Evolutionary conservation across 2,113 vertebrate species (phyloP).

Genomic region (Burhinus oedicnemus): DNA sequence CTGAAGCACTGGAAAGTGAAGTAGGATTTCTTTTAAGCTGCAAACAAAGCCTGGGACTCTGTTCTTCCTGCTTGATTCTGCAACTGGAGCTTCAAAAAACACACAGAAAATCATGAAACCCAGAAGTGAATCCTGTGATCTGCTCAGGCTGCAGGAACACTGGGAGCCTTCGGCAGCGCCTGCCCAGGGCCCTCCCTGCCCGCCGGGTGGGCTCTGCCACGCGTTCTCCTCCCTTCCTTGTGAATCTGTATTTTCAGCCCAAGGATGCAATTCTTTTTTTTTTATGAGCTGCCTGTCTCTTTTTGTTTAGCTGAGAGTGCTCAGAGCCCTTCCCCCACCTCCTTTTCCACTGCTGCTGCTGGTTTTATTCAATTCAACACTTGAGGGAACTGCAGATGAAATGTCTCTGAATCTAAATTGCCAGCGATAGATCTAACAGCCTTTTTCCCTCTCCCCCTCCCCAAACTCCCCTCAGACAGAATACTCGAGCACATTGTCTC

Average conservation of each 20-base stretch:
- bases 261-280: constrained; percentile 54
- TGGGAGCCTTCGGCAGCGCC: neutral
- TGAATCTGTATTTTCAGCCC: constrained; percentile 50
- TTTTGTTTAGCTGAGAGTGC: constrained; percentile 64
- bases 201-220: neutral
- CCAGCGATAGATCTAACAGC: constrained; percentile 74
- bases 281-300: constrained; percentile 72
- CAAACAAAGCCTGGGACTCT: neutral
- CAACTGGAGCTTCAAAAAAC: neutral
- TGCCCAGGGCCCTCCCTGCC: neutral
- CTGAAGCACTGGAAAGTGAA: neutral
- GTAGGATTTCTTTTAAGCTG: neutral
- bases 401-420: constrained; percentile 81
- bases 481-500: constrained; percentile 72
- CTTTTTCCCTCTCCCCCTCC: constrained; percentile 64
- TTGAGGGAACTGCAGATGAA: constrained; percentile 81
- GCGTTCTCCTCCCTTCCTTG: neutral
- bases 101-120: neutral
- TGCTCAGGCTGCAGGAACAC: neutral
- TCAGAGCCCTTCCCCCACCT: constrained; percentile 71
- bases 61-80: neutral
- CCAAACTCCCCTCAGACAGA: constrained; percentile 67
- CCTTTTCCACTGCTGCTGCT: constrained; percentile 58
- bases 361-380: constrained; percentile 79
- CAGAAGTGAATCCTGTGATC: neutral